Percentiles rank a stretch among this genome's conserved stretches.
phyloP scores from a whole-genome alignment of 2,797 vertebrate species.

The Okamejei kenojei region DNA sequence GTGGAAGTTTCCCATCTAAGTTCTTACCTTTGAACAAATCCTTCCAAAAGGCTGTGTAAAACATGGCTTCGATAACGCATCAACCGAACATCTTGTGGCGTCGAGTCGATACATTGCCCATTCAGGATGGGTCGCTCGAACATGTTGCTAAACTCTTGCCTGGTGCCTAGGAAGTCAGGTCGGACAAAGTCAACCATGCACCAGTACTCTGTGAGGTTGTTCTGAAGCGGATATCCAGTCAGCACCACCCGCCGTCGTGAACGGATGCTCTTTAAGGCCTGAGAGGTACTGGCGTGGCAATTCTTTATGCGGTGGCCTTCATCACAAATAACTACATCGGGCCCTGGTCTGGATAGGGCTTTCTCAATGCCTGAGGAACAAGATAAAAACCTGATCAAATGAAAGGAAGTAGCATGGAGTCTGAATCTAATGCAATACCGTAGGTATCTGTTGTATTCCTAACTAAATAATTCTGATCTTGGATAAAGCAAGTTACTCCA shows the following conservation, averaged over 20 bases:
- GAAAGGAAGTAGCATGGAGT: background rate
- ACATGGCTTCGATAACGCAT: conserved; percentile 97
- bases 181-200: conserved; percentile 99
- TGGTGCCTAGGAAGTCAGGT: conserved; percentile 84
- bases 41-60: conserved; percentile 88
- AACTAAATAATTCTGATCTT: background rate
- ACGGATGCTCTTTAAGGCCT: conserved; percentile 94
- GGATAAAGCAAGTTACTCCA: background rate
- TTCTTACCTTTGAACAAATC: conserved; percentile 91
- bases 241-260: conserved; percentile 85
- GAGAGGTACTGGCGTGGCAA: conserved; percentile 94
- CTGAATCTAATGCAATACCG: background rate
- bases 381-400: conserved; percentile 27
- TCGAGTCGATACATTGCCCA: conserved; percentile 94
- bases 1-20: background rate
- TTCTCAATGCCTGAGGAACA: conserved; percentile 78
- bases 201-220: conserved; percentile 97
- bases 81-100: conserved; percentile 81
- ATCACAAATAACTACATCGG: conserved; percentile 95
- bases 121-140: conserved; percentile 95
- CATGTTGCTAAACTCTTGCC: conserved; percentile 98
- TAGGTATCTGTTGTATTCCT: too few species aligned
- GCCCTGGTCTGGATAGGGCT: conserved; percentile 84
- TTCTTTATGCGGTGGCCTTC: conserved; percentile 99
- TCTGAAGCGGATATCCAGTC: conserved; percentile 93